Percentiles rank a stretch among this genome's conserved stretches.
phyloP scores from a whole-genome alignment of 2,888 invertebrate species.

The Epiblema foenella region DNA sequence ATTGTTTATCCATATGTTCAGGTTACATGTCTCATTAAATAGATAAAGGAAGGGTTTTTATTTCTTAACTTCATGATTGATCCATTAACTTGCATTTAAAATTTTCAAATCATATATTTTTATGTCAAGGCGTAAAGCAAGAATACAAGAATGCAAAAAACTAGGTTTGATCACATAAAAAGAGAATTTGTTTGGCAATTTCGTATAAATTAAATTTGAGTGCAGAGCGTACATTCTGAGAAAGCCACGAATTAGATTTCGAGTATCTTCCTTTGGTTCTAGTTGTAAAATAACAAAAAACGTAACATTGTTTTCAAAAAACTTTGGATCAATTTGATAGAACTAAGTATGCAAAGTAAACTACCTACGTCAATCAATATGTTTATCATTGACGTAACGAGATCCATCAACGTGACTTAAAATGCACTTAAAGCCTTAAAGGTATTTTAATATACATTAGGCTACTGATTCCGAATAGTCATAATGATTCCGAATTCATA shows the following conservation, averaged over 20 bases:
- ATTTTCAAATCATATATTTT: background rate
- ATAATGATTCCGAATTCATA: conserved; percentile 1
- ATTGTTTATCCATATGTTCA: conserved; percentile 34
- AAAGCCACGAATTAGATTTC: background rate
- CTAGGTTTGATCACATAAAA: background rate
- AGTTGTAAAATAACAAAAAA: too few relatives aligned
- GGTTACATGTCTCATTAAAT: conserved; percentile 20
- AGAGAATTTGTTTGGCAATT: background rate
- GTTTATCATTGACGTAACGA: background rate
- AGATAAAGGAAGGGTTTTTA: background rate
- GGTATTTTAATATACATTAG: background rate
- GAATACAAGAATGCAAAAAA: background rate
- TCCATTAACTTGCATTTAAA: background rate
- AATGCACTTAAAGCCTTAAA: background rate
- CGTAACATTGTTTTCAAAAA: too few relatives aligned
- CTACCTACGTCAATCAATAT: background rate
- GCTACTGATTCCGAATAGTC: background rate
- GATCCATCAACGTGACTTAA: background rate
- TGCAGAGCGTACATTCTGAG: background rate
- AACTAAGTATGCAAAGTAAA: too few relatives aligned
- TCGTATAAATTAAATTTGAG: background rate
- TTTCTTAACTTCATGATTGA: conserved; percentile 9
- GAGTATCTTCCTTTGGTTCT: too few relatives aligned
- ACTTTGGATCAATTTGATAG: too few relatives aligned
- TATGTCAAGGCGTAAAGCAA: conserved; percentile 5